Evolutionary conservation across 2,888 invertebrate genomes (phyloP).

Genomic region (Polymixis flavicincta): DNA sequence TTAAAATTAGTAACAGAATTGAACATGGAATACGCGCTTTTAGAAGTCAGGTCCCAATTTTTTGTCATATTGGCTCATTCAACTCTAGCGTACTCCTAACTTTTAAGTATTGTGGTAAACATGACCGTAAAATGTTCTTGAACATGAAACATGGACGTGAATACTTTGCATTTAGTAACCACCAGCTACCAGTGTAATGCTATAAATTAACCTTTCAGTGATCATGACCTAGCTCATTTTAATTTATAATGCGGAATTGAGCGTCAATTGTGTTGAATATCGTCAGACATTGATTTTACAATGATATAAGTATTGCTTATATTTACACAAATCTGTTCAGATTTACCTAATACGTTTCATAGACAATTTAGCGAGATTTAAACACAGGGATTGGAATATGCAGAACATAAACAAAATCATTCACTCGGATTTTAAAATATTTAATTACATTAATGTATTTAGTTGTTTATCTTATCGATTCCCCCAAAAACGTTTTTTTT

Average conservation of each 20-base stretch:
- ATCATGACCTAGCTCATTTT: constrained; percentile 27
- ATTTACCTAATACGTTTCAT: neutral
- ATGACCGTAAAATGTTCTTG: neutral
- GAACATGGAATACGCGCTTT: constrained; percentile 6
- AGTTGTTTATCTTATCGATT: constrained; percentile 21
- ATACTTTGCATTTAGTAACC: constrained; percentile 5
- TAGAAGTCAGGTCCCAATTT: constrained; percentile 11
- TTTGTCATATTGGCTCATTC: constrained; percentile 35
- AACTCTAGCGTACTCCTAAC: neutral
- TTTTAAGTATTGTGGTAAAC: neutral
- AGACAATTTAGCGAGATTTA: constrained; percentile 11
- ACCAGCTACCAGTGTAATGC: neutral
- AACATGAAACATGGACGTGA: neutral
- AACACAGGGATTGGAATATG: constrained; percentile 10
- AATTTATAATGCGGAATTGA: constrained; percentile 27
- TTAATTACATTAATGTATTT: constrained; percentile 2
- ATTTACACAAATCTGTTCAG: constrained; percentile 15
- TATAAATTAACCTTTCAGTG: constrained; percentile 47
- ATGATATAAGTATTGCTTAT: constrained; percentile 16
- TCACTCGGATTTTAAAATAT: neutral
- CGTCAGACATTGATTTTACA: constrained; percentile 18
- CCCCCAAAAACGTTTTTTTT: neutral
- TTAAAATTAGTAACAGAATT: constrained; percentile 19
- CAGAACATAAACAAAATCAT: constrained; percentile 26
- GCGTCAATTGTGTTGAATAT: constrained; percentile 21